Evolutionary conservation across 2,113 vertebrate genomes (phyloP).

Genomic region (Periophthalmus modestus): DNA sequence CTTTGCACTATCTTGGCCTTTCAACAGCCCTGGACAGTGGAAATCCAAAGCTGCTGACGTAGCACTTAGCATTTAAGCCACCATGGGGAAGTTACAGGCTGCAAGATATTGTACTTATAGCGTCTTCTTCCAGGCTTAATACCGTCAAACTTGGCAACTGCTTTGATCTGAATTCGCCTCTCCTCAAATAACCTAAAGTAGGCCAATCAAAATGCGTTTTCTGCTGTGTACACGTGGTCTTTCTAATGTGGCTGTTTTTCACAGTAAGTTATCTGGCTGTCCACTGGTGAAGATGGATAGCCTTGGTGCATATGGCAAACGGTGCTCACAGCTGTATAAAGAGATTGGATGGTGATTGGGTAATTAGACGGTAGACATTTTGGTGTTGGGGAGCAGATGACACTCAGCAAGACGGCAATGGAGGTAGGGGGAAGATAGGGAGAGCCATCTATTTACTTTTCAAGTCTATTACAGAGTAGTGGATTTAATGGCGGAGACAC

Average conservation of each 20-base stretch:
- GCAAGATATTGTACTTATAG: constrained; percentile 39
- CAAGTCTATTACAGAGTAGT: background rate
- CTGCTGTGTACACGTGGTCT: background rate
- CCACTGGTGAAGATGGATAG: constrained; percentile 54
- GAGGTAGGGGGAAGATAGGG: background rate
- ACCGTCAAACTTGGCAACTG: constrained; percentile 24
- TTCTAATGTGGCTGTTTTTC: constrained; percentile 27
- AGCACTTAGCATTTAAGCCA: constrained; percentile 53
- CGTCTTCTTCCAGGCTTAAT: constrained; percentile 22
- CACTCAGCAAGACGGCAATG: constrained; percentile 3
- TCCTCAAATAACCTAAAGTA: constrained; percentile 17
- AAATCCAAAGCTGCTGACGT: constrained; percentile 49
- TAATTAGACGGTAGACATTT: constrained; percentile 50
- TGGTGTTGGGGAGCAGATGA: constrained; percentile 30
- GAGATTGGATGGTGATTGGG: constrained; percentile 41
- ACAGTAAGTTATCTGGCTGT: constrained; percentile 36
- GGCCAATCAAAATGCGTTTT: background rate
- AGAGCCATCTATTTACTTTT: background rate
- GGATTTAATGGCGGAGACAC: background rate
- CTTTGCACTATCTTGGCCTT: constrained; percentile 3
- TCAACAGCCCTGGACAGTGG: background rate
- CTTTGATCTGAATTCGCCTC: constrained; percentile 24
- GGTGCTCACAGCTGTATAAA: constrained; percentile 51
- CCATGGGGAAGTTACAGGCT: constrained; percentile 34
- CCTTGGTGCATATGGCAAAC: constrained; percentile 42